phyloP scores from a whole-genome alignment of 2,113 vertebrate species.

The Cygnus atratus region DNA sequence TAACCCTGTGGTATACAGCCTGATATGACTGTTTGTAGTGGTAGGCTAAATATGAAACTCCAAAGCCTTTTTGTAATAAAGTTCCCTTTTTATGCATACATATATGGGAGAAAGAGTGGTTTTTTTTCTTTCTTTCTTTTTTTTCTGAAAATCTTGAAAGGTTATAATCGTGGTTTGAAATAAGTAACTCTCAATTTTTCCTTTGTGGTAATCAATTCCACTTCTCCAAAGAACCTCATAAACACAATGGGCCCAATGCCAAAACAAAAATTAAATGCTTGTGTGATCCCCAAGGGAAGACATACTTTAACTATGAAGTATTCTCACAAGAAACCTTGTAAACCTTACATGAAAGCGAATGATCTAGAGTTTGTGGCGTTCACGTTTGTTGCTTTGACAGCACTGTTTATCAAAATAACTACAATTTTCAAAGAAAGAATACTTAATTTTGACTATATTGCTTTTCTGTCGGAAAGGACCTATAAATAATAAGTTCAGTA shows the following conservation, averaged over 20 bases:
- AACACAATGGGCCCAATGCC: constrained; percentile 59
- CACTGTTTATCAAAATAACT: constrained; percentile 70
- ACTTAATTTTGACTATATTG: constrained; percentile 60
- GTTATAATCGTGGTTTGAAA: constrained; percentile 63
- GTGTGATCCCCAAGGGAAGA: constrained; percentile 47
- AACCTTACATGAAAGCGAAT: constrained; percentile 26
- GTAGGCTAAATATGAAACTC: not conserved
- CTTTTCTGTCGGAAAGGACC: constrained; percentile 41
- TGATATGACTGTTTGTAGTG: not conserved
- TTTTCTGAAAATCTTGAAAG: constrained; percentile 36
- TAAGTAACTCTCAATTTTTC: constrained; percentile 62
- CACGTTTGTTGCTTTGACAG: constrained; percentile 58
- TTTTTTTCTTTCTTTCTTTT: not conserved
- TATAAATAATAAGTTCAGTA: constrained; percentile 57
- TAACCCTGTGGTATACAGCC: not conserved
- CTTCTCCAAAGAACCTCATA: constrained; percentile 66
- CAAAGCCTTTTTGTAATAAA: not conserved
- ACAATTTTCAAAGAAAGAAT: constrained; percentile 58
- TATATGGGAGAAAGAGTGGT: not conserved
- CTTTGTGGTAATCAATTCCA: constrained; percentile 64
- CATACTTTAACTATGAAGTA: constrained; percentile 66
- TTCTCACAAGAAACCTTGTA: constrained; percentile 49
- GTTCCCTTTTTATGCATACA: not conserved
- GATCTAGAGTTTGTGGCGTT: constrained; percentile 20
- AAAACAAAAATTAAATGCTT: constrained; percentile 72